These are phyloP conservation scores for Parasteatoda tepidariorum DNA, from an alignment of 1,140 invertebrate species.

Conservation along the genomic window DNA sequence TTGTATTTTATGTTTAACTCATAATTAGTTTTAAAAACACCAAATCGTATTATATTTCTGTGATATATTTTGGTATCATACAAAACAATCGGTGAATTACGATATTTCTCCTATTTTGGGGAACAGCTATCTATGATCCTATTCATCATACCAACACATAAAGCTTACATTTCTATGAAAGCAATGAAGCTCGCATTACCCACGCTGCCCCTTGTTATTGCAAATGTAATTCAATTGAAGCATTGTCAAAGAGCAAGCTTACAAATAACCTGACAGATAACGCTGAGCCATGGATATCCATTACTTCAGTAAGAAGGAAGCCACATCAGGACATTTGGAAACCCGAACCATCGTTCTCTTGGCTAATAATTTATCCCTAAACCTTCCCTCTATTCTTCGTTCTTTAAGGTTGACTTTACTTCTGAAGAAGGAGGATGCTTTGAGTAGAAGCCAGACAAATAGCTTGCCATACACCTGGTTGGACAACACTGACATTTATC, in stretches of 20 bases:
- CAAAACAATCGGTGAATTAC: too few relatives aligned
- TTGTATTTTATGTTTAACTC: too few relatives aligned
- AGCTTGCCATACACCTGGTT: conserved; percentile 43
- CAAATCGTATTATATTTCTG: too few relatives aligned
- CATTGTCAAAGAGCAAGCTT: neutral
- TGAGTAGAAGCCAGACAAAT: conserved; percentile 47
- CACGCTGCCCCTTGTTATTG: neutral
- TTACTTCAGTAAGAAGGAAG: conserved; percentile 31
- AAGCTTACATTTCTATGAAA: too few relatives aligned
- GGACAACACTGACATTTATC: conserved; percentile 29
- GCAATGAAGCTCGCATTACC: too few relatives aligned
- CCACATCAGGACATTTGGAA: conserved; percentile 28
- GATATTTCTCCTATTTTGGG: too few relatives aligned
- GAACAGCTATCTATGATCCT: too few relatives aligned
- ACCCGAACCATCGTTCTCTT: neutral
- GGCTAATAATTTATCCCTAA: neutral
- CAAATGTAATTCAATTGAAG: neutral
- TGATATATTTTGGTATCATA: too few relatives aligned
- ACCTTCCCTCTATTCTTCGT: neutral
- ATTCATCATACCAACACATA: too few relatives aligned
- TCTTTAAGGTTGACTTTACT: neutral
- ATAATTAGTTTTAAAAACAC: too few relatives aligned
- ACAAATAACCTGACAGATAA: conserved; percentile 38
- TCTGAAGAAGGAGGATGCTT: neutral
- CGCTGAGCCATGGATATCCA: conserved; percentile 26